Conservation (phyloP, 2,113 vertebrate genomes). For the Mustelus asterias region DNA sequence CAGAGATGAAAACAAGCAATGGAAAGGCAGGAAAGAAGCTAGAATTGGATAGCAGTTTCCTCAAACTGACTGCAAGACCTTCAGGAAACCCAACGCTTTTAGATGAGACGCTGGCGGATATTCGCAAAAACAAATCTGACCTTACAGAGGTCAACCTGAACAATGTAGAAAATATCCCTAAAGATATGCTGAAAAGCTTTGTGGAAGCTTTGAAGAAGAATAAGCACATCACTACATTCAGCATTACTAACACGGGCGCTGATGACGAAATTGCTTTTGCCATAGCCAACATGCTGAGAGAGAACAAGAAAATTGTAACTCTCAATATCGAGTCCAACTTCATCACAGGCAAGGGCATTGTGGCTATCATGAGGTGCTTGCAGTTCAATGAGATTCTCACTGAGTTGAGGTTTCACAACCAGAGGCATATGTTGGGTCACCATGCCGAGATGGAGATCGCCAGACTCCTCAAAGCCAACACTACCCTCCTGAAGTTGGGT, state of each 20-base stretch:
- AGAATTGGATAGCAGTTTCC: conserved; percentile 67
- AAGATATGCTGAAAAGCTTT: conserved; percentile 86
- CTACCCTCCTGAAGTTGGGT: conserved; percentile 88
- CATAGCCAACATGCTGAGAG: conserved; percentile 89
- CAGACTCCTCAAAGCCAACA: conserved; percentile 84
- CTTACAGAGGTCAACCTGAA: conserved; percentile 90
- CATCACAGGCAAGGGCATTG: conserved; percentile 83
- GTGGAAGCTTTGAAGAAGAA: conserved; percentile 87
- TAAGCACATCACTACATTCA: conserved; percentile 77
- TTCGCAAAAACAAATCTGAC: conserved; percentile 73
- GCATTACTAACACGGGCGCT: conserved; percentile 84
- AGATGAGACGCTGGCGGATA: conserved; percentile 76
- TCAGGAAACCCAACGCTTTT: conserved; percentile 93
- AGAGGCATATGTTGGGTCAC: conserved; percentile 93
- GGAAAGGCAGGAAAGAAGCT: conserved; percentile 79
- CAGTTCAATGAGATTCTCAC: conserved; percentile 91
- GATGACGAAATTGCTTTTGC: conserved; percentile 78
- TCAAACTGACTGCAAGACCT: conserved; percentile 84
- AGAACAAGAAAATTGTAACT: conserved; percentile 83
- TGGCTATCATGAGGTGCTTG: conserved; percentile 88
- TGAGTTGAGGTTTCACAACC: conserved; percentile 96
- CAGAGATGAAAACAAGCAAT: conserved; percentile 71
- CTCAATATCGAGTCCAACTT: conserved; percentile 92
- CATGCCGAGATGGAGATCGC: conserved; percentile 93
- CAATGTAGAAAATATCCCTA: conserved; percentile 98